Evolutionary conservation across 2,888 invertebrate genomes (phyloP).

Genomic region (Diloba caeruleocephala): DNA sequence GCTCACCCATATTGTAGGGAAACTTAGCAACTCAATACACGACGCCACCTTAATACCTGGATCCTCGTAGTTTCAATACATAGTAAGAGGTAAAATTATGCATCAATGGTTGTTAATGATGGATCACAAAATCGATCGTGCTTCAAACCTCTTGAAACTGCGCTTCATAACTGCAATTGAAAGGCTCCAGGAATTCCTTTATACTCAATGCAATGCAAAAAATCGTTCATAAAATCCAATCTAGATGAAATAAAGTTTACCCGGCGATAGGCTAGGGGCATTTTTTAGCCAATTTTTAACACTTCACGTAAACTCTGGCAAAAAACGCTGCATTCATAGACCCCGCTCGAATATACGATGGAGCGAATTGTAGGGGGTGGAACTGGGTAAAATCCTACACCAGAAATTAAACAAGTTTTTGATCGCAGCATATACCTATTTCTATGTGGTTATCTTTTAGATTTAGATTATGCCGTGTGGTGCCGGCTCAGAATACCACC

Average conservation of each 20-base stretch:
- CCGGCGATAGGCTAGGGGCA: constrained; percentile 37
- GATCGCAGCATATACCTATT: constrained; percentile 50
- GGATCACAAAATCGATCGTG: constrained; percentile 5
- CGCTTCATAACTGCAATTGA: constrained; percentile 16
- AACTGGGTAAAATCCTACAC: constrained; percentile 66
- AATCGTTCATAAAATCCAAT: constrained; percentile 42
- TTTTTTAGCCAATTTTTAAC: constrained; percentile 57
- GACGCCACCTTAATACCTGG: too few relatives aligned
- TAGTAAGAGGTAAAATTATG: too few relatives aligned
- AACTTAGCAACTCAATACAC: too few relatives aligned
- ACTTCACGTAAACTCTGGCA: constrained; percentile 55
- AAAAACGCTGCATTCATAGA: constrained; percentile 61
- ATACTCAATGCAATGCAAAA: constrained; percentile 29
- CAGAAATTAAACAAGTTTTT: constrained; percentile 80
- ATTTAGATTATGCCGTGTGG: too few relatives aligned
- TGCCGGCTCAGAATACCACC: too few relatives aligned
- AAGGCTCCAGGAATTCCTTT: constrained; percentile 32
- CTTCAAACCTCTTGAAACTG: constrained; percentile 17
- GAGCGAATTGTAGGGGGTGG: constrained; percentile 49
- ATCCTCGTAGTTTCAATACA: too few relatives aligned
- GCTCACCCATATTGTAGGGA: too few relatives aligned
- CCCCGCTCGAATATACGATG: constrained; percentile 59
- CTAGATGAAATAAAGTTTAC: constrained; percentile 47
- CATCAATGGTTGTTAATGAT: too few relatives aligned
- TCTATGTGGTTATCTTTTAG: constrained; percentile 16